Evolutionary conservation across 2,797 vertebrate genomes (phyloP).

Genomic region (Novumbra hubbsi): DNA sequence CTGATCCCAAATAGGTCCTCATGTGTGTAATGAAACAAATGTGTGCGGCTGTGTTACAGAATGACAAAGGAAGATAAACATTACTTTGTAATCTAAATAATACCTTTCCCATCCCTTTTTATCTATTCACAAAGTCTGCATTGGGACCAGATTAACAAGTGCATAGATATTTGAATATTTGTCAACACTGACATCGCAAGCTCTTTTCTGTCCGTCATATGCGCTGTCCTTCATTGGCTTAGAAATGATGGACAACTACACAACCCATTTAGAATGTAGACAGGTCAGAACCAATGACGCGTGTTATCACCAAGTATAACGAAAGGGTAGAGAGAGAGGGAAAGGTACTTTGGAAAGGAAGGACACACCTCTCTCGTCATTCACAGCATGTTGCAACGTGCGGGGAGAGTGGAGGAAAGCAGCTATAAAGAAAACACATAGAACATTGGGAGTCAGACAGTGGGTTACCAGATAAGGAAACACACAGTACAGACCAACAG

Average conservation of each 20-base stretch:
- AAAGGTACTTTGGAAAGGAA: background rate
- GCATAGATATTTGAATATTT: no score
- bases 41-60: background rate
- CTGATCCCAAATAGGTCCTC: no score
- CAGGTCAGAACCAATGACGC: background rate
- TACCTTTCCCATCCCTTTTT: no score
- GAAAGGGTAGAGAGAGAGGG: background rate
- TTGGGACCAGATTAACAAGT: no score
- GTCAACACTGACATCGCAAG: no score
- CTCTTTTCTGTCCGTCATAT: no score
- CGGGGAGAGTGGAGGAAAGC: constrained; percentile 9
- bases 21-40: no score
- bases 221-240: no score
- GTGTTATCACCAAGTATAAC: background rate
- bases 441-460: background rate
- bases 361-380: constrained; percentile 44
- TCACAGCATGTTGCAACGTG: constrained; percentile 58
- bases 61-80: background rate
- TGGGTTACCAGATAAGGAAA: background rate
- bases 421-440: constrained; percentile 10
- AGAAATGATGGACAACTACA: no score
- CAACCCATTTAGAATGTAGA: no score
- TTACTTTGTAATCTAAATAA: no score
- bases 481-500: background rate
- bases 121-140: no score